Conservation (phyloP, 2,888 invertebrate species). For the Archaeoteleia sp. region DNA sequence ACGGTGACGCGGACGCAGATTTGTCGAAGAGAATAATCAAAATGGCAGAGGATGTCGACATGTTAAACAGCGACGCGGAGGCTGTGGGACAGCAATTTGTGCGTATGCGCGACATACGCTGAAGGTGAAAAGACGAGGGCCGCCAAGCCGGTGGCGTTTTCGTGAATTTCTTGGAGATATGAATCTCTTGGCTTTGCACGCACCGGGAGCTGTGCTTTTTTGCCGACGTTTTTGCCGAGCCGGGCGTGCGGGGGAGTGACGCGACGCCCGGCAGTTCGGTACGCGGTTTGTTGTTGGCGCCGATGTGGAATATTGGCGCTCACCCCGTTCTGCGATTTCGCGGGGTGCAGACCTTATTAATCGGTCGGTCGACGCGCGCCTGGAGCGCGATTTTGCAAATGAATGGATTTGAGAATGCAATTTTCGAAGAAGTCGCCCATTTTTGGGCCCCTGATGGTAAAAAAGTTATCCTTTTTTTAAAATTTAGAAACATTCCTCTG, state of each 20-base stretch:
- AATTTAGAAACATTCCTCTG: no score
- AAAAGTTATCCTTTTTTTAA: no score
- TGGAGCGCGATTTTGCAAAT: neutral
- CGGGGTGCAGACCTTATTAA: slow-evolving; percentile 31
- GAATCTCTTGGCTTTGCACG: slow-evolving; percentile 71
- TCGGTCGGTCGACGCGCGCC: slow-evolving; percentile 11
- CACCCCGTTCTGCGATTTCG: slow-evolving; percentile 48
- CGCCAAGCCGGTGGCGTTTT: slow-evolving; percentile 53
- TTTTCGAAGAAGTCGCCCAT: no score
- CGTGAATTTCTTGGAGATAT: slow-evolving; percentile 70
- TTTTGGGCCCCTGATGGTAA: no score
- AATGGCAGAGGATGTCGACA: slow-evolving; percentile 62
- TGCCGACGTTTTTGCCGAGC: slow-evolving; percentile 58
- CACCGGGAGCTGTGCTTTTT: slow-evolving; percentile 62
- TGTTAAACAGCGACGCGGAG: slow-evolving; percentile 62
- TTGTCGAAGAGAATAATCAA: slow-evolving; percentile 66
- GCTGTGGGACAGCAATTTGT: slow-evolving; percentile 67
- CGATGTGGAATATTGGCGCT: slow-evolving; percentile 68
- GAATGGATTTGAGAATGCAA: slow-evolving; percentile 4
- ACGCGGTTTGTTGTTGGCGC: slow-evolving; percentile 69
- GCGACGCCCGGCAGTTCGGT: slow-evolving; percentile 56
- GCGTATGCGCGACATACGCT: slow-evolving; percentile 72
- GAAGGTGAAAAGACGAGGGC: slow-evolving; percentile 55
- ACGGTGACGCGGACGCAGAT: slow-evolving; percentile 59
- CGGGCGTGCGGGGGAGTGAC: slow-evolving; percentile 37